Evolutionary conservation across 2,797 vertebrate genomes (phyloP).

Genomic region (Crotalus adamanteus): DNA sequence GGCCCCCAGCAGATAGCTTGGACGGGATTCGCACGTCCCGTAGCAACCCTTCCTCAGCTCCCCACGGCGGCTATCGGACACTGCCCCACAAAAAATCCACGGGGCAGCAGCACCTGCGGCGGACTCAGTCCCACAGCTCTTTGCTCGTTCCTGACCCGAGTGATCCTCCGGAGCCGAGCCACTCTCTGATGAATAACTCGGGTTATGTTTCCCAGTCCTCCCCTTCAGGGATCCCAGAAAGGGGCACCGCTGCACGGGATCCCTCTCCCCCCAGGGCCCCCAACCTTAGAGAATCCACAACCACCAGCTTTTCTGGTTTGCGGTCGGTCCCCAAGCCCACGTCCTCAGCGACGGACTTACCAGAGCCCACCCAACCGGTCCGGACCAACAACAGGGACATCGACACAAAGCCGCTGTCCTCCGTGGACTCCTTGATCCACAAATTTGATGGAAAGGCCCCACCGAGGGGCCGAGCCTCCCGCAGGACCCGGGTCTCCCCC

Average conservation of each 20-base stretch:
- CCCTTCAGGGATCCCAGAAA: background rate
- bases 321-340: conserved; percentile 58
- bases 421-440: conserved; percentile 77
- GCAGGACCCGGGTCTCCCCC: conserved; percentile 55
- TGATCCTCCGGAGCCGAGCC: fast-evolving
- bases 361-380: fast-evolving
- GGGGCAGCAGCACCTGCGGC: conserved; percentile 69
- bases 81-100: background rate
- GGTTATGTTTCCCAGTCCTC: background rate
- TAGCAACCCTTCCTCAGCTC: conserved; percentile 1
- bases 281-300: background rate
- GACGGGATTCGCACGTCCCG: background rate
- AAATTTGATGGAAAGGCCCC: conserved; percentile 79
- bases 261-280: fast-evolving
- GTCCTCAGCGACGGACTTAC: background rate
- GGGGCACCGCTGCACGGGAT: conserved; percentile 51
- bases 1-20: background rate
- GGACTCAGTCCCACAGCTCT: conserved; percentile 85
- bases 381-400: conserved; percentile 56
- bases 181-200: background rate
- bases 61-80: background rate
- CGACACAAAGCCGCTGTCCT: conserved; percentile 81
- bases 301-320: conserved; percentile 34
- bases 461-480: conserved; percentile 60
- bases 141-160: conserved; percentile 55